A percentile compares a stretch with the other conserved stretches of the same genome.
Evolutionary conservation across 2,797 vertebrate species (phyloP).

Genomic region (Diceros bicornis): DNA sequence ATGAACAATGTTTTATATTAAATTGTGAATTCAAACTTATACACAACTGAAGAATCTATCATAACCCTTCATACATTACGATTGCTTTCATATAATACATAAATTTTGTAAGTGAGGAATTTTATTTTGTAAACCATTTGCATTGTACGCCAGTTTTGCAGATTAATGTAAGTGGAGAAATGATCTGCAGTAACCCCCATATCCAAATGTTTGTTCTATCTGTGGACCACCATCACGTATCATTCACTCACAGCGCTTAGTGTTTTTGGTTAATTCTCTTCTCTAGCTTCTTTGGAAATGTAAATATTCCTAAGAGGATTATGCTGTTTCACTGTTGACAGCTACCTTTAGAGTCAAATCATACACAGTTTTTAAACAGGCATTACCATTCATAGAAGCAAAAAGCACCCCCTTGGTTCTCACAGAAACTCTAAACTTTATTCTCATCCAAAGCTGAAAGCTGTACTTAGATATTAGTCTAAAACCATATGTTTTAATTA

Average conservation of each 20-base stretch:
- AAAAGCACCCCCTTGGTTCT: background rate
- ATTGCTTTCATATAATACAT: background rate
- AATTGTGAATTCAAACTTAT: background rate
- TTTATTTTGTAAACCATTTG: constrained; percentile 35
- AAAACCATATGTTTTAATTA: background rate
- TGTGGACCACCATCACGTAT: background rate
- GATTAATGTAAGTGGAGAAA: background rate
- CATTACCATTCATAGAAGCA: background rate
- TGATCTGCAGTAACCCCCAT: background rate
- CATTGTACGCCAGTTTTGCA: background rate
- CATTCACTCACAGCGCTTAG: background rate
- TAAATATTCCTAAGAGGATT: background rate
- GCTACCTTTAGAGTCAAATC: background rate
- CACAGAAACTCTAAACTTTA: background rate
- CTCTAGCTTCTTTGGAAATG: background rate
- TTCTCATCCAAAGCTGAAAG: background rate
- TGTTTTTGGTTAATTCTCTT: background rate
- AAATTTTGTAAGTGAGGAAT: background rate
- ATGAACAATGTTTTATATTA: background rate
- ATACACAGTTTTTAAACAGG: background rate
- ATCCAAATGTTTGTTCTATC: background rate
- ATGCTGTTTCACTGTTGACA: background rate
- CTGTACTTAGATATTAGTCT: background rate
- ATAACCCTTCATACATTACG: background rate
- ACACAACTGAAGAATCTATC: background rate